These are phyloP conservation scores for Neogobius melanostomus DNA, from an alignment of 2,113 vertebrate species.

Conservation along the genomic window DNA sequence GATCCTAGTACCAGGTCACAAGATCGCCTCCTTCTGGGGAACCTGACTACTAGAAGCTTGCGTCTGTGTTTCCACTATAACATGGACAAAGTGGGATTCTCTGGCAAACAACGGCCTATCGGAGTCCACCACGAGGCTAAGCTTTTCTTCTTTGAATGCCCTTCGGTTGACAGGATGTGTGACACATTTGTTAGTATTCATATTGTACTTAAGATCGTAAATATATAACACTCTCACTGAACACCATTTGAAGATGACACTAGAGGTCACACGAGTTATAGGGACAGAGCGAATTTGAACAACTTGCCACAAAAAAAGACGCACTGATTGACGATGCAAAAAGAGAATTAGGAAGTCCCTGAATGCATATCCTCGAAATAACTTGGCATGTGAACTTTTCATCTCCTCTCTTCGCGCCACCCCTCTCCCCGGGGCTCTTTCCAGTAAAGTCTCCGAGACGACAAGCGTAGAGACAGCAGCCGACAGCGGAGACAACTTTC, in stretches of 20 bases:
- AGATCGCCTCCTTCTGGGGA: no score
- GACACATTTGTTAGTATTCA: no score
- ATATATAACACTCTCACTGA: not conserved
- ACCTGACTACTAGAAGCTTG: no score
- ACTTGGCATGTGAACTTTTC: slow-evolving; percentile 48
- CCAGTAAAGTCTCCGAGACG: slow-evolving; percentile 25
- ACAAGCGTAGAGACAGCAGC: slow-evolving; percentile 24
- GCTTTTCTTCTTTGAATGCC: no score
- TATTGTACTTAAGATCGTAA: not conserved
- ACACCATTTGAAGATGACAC: not conserved
- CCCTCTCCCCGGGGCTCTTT: slow-evolving; percentile 3
- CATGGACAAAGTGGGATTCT: no score
- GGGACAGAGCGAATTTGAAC: not conserved
- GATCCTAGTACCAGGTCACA: no score
- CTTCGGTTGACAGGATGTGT: no score
- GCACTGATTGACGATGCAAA: slow-evolving; percentile 50
- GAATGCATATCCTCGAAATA: slow-evolving; percentile 55
- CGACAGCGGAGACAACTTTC: slow-evolving; percentile 52
- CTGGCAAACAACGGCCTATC: no score
- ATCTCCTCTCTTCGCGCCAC: slow-evolving; percentile 22
- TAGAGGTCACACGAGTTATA: not conserved
- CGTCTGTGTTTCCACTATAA: no score
- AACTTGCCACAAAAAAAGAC: not conserved
- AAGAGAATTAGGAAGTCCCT: slow-evolving; percentile 57
- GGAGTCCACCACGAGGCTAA: no score